phyloP scores from a whole-genome alignment of 2,888 invertebrate species.

The Hesperia comma region DNA sequence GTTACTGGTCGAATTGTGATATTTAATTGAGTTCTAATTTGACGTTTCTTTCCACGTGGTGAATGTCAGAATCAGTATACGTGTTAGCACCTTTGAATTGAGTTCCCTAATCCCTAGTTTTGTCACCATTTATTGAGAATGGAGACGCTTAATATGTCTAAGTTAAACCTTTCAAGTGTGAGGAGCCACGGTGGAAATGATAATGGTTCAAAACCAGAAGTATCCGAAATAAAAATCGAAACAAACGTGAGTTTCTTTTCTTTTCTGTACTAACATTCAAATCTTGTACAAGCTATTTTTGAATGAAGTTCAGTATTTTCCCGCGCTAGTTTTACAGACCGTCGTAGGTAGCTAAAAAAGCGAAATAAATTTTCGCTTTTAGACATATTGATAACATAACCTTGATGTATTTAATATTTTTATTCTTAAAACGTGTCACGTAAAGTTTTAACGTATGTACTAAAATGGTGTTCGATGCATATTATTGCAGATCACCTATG shows the following conservation, averaged over 20 bases:
- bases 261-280: neutral
- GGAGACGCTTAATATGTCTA: conserved; percentile 78
- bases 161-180: conserved; percentile 71
- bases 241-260: conserved; percentile 58
- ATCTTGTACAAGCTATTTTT: conserved; percentile 14
- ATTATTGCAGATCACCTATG: neutral
- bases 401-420: conserved; percentile 23
- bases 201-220: conserved; percentile 56
- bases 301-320: conserved; percentile 19
- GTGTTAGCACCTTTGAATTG: conserved; percentile 65
- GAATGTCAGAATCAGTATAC: conserved; percentile 73
- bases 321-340: conserved; percentile 10
- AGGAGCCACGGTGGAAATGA: conserved; percentile 61
- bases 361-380: neutral
- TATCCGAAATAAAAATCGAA: conserved; percentile 60
- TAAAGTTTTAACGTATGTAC: neutral
- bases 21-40: conserved; percentile 55
- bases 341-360: neutral
- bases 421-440: conserved; percentile 12
- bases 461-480: neutral
- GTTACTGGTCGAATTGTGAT: conserved; percentile 49
- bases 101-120: conserved; percentile 37
- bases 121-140: conserved; percentile 53
- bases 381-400: conserved; percentile 18
- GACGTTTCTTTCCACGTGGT: conserved; percentile 82